Conservation (phyloP, 2,888 invertebrate species). For the Stenurella melanura region DNA sequence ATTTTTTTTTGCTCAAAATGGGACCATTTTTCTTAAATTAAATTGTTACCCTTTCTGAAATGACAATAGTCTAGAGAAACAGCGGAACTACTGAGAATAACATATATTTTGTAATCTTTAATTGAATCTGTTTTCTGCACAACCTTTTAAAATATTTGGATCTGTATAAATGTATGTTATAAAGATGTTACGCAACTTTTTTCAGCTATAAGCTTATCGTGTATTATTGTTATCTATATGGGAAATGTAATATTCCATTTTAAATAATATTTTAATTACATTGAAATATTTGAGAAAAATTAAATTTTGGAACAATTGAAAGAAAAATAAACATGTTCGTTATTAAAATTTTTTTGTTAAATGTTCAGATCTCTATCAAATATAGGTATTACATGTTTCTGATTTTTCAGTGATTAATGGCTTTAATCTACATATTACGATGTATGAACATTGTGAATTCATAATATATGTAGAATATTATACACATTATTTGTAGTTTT, state of each 20-base stretch:
- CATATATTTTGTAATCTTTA: too few relatives aligned
- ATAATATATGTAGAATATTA: conserved; percentile 25
- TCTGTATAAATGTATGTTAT: conserved; percentile 29
- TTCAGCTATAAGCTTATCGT: conserved; percentile 30
- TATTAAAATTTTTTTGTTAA: not conserved
- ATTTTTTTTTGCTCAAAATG: too few relatives aligned
- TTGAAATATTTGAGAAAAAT: not conserved
- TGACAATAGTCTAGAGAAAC: too few relatives aligned
- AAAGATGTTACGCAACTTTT: conserved; percentile 25
- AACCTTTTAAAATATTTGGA: conserved; percentile 24
- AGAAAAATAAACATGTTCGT: conserved; percentile 10
- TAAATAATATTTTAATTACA: conserved; percentile 23
- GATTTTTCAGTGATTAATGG: conserved; percentile 17
- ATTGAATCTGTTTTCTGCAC: not conserved
- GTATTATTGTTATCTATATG: conserved; percentile 26
- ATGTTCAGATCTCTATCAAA: conserved; percentile 3
- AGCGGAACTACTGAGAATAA: too few relatives aligned
- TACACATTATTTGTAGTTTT: not conserved
- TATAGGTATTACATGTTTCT: not conserved
- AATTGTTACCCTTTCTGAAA: too few relatives aligned
- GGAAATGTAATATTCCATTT: conserved; percentile 27
- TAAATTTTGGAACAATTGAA: not conserved
- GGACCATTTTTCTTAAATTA: too few relatives aligned
- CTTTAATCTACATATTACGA: conserved; percentile 29
- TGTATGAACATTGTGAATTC: conserved; percentile 33